phyloP scores from a whole-genome alignment of 92 coral and sea anemone species.

The Micromussa lordhowensis region DNA sequence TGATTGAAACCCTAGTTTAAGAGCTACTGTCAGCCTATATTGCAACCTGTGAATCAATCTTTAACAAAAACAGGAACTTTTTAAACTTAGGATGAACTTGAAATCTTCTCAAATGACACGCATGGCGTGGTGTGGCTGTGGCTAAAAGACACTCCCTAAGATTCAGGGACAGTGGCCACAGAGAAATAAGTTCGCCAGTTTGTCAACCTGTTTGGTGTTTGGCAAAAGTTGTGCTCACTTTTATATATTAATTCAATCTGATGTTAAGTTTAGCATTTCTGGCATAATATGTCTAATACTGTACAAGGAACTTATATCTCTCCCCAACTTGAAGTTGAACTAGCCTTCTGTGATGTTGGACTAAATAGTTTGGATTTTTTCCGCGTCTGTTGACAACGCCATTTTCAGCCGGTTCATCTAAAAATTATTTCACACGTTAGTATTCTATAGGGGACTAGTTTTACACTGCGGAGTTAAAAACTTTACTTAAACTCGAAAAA shows the following conservation, averaged over 20 bases:
- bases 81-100: too few species aligned
- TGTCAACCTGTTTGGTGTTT: too few species aligned
- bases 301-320: neutral
- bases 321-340: neutral
- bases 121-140: too few species aligned
- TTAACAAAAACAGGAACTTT: too few species aligned
- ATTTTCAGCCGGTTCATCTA: neutral
- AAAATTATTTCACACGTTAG: neutral
- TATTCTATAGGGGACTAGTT: neutral
- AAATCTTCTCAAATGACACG: too few species aligned
- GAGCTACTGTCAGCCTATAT: neutral
- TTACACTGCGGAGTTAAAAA: neutral
- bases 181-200: too few species aligned
- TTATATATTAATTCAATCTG: too few species aligned
- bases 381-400: slow-evolving; percentile 6
- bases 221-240: too few species aligned
- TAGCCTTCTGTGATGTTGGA: slow-evolving; percentile 38
- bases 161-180: too few species aligned
- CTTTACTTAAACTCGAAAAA: neutral
- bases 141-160: too few species aligned
- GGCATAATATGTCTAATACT: neutral
- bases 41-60: too few species aligned
- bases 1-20: neutral
- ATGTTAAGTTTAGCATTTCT: neutral
- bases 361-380: slow-evolving; percentile 17